Base-by-base conservation (phyloP, 2,113 vertebrate genomes). In the Sphyrna mokarran region DNA sequence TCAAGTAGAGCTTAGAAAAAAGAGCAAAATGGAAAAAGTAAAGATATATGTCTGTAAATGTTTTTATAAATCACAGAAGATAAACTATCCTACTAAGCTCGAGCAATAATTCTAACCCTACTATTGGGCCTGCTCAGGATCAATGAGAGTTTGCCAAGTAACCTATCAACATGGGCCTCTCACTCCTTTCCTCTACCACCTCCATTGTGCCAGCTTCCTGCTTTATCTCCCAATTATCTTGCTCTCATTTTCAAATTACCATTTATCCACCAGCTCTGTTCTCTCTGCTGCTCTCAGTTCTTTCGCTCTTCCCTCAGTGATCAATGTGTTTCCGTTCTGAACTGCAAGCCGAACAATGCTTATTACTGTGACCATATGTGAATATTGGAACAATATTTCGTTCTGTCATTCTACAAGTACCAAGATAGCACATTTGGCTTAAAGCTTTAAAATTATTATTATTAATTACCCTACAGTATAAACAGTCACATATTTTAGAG, bases 51-150 rank as follows among this genome's bases (percentile, higher is more conserved):
- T 70, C 66, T 54, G 68, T 95, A 72, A 95, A 72, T 95, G 94
- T 54, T 95, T 95, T 76, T 95, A 95, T 95, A 95, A 70, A 95
- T 95, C 94, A 72, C 72, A 33, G 69, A 72, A 72, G 94, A 95
- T 95, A 72, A 95, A 95, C 94, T 95, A 72, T 95, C 23, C 94
- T 48, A 95, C 69, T 72, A 95, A 95, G 68, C 94, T 54, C 18
- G 43, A 95, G 94, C 68, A 72, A 95, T 95, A 72, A 95, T 95
- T 95, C 69, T 72, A 95, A 48, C 94, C 68, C 68, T 54, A 70
- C 94, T 72, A 95, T 95, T 95, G 94, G 69, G 68, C 29, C 94
- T 95, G 94, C 68, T 95, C 94, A 95, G n/a, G 94, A 95, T 95
- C 94, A 95, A 54, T 95, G 37, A 14, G n/a, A 14, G 69, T 72